These are phyloP conservation scores for Ctenodactylus gundi DNA, from an alignment of 2,113 vertebrate genomes.

Conservation along the genomic window DNA sequence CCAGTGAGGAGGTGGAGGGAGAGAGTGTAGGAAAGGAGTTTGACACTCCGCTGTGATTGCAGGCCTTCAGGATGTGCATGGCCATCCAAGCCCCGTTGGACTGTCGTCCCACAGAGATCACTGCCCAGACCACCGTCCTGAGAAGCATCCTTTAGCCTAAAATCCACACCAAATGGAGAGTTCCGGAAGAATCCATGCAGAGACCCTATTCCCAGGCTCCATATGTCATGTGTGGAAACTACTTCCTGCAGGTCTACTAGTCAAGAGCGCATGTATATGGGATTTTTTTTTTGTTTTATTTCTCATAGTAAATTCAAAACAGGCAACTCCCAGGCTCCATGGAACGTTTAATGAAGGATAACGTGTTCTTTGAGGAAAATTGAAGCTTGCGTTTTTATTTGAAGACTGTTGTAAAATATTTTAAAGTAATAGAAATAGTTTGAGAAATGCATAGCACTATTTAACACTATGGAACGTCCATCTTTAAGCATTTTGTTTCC, in stretches of 20 bases:
- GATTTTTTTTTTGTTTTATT: constrained; percentile 71
- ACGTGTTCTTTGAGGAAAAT: constrained; percentile 79
- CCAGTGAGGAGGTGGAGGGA: constrained; percentile 91
- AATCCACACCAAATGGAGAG: constrained; percentile 75
- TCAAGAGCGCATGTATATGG: constrained; percentile 75
- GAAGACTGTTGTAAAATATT: constrained; percentile 79
- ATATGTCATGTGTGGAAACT: constrained; percentile 73
- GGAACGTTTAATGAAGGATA: constrained; percentile 80
- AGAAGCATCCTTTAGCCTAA: constrained; percentile 77
- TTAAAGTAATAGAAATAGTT: constrained; percentile 74
- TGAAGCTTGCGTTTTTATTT: constrained; percentile 72
- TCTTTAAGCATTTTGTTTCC: constrained; percentile 73
- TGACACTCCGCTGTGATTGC: constrained; percentile 92
- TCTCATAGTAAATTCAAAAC: constrained; percentile 71
- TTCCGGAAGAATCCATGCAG: constrained; percentile 73
- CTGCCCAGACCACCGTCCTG: constrained; percentile 78
- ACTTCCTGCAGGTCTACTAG: constrained; percentile 75
- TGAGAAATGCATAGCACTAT: constrained; percentile 69
- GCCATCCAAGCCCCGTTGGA: neutral
- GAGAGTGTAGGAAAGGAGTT: constrained; percentile 90
- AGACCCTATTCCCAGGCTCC: constrained; percentile 72
- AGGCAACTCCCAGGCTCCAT: constrained; percentile 74
- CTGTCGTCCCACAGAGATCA: constrained; percentile 77
- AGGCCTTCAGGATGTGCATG: constrained; percentile 44
- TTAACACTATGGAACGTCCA: constrained; percentile 67